Base-by-base conservation (phyloP, 1,140 invertebrate species). In the Drosophila varians region DNA sequence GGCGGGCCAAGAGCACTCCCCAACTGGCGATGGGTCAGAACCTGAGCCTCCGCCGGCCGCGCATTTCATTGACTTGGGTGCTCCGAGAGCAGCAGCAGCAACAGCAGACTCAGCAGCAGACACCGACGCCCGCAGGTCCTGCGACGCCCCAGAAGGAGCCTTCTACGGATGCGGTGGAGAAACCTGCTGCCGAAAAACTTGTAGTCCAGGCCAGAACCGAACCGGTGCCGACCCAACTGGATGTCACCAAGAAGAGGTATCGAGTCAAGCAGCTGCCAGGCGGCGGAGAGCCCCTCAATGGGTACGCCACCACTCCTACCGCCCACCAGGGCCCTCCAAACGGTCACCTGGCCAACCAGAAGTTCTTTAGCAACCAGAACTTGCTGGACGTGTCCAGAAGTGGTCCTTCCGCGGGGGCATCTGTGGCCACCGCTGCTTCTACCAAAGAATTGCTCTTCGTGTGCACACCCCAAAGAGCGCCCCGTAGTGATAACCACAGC, bases 41-140 rank as follows among this genome's bases (percentile, higher is more conserved):
- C 66, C 84, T 92, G 51, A 93, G 92, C 72, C 87, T 93, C 45
- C 92, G 93, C 72, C 93, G 94, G 71, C 94, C 94, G 53, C 94
- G 94, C 90, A 94, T 95, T 86, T 94, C 94, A 36, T 90, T 95
- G 36, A 95, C 94, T 11, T 95, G 94, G 94, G 94, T 95, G 47
- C 89, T 95, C 6, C 93, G 94, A 61, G 93, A 94, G 46, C 93
- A 94, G 51, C 90, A 92, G 26, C 89, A 91, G 34, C 68, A 73
- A 14, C 71, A 68, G 40, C 61, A 65, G 34, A 31, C 28, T 31
- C 72, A 56, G 16, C 56, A 72, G 11, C 70, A 75, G 46, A 48
- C 62, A 16, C 77, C 71, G 40, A 14, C 78, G 62, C 73, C 58
- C 42, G 6, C 60, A 31, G 57, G 18, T 23, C 62, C 38, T 9